Base-by-base conservation (phyloP, 2,888 invertebrate genomes). In the Bombylius discolor region DNA sequence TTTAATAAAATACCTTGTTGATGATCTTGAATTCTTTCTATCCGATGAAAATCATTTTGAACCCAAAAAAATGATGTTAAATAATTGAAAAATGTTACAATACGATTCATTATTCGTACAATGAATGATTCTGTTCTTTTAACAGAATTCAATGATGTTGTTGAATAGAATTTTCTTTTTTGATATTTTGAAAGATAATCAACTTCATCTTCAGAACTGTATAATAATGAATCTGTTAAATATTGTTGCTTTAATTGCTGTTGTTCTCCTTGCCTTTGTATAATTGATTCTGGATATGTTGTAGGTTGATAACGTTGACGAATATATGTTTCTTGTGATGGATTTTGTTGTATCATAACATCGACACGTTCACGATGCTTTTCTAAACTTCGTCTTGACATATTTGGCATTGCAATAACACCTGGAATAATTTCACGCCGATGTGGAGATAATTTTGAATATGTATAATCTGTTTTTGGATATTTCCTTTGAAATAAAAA, bases 391-490 rank as follows among this genome's bases (percentile, higher is more conserved):
- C 82, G 79, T 5, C 92, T 82, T 4, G 90, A 90, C 91, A 93
- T 91, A 73, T 93, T 92, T 5, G 91, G 91, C 80, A 89, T 88
- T 34, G 86, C 85, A 61, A 89, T 79, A 56, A 89, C 81, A 3
- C 89, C 89, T 0, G 87, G 87, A 0, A 85, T 85, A 56, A 89
- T 75, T 70, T 87, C 87, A 63, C 86, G 84, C 53, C 89, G 83
- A 76, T 87, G 87, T 63, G 83, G 83, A n/a, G 90, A 91, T 63
- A 85, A 76, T 60, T 80, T 81, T 4, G 91, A 89, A 72, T 93
- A 93, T 9, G 91, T 91, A 76, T 90, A 92, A 74, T 92, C 92
- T 59, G 92, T 93, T 76, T 93, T 93, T 6, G 90, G 91, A 70
- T 85, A 89, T 73, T 84, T 84, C 72, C 92, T 92, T 61, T 23